Percentiles rank a stretch among this genome's conserved stretches.
phyloP scores from a whole-genome alignment of 92 coral and sea anemone genomes.

The Siderastrea radians region DNA sequence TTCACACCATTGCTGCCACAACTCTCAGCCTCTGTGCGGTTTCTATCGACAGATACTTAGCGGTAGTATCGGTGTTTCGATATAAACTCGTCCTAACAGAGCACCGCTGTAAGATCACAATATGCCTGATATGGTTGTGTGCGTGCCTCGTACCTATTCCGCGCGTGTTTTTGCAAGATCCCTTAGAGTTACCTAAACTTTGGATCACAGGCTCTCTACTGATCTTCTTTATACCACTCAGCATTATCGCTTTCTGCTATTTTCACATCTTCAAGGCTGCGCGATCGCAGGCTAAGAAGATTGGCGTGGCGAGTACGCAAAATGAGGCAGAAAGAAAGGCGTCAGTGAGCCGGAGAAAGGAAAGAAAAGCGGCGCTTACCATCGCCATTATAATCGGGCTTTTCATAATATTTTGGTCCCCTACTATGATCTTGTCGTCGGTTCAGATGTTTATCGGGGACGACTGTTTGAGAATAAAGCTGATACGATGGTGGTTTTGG shows the following conservation, averaged over 20 bases:
- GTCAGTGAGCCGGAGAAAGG: background rate
- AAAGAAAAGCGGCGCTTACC: conserved; percentile 52
- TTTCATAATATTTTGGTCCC: conserved; percentile 50
- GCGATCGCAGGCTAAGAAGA: conserved; percentile 33
- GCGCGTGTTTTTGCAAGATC: conserved; percentile 35
- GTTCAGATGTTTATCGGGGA: conserved; percentile 12
- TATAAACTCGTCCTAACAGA: background rate
- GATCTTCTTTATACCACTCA: conserved; percentile 28
- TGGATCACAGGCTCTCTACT: conserved; percentile 58
- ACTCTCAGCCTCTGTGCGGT: conserved; percentile 16
- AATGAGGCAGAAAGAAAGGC: background rate
- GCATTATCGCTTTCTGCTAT: conserved; percentile 45
- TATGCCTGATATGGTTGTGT: conserved; percentile 29
- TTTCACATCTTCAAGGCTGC: conserved; percentile 46
- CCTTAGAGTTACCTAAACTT: conserved; percentile 25
- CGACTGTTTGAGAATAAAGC: conserved; percentile 28
- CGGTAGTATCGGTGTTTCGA: conserved; percentile 1
- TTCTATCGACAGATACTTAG: conserved; percentile 21
- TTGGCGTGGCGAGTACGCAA: background rate
- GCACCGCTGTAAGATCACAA: background rate
- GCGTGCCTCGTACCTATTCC: conserved; percentile 49
- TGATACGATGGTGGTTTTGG: conserved; percentile 46
- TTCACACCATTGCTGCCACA: conserved; percentile 20
- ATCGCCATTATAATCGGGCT: conserved; percentile 62
- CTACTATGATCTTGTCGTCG: conserved; percentile 34